These are phyloP conservation scores for Lasiommata megera DNA, from an alignment of 2,888 invertebrate species.

Conservation along the genomic window DNA sequence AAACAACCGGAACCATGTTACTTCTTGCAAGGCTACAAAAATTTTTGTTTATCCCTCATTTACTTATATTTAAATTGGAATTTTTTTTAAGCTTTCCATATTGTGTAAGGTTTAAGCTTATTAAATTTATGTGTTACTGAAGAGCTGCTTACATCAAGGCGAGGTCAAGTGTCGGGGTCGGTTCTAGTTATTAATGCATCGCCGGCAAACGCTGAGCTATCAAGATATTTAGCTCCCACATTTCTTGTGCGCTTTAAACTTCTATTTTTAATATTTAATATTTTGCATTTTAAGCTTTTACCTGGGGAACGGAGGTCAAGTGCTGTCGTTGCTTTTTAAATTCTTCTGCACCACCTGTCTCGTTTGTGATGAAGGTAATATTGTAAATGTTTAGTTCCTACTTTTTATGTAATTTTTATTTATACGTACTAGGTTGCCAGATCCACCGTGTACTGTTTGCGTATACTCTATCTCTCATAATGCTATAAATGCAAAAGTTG, in stretches of 20 bases:
- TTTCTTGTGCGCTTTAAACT: constrained; percentile 11
- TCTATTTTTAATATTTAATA: constrained; percentile 15
- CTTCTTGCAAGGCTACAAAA: too few species aligned
- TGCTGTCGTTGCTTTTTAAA: constrained; percentile 16
- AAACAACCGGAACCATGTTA: too few species aligned
- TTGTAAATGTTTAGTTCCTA: constrained; percentile 7
- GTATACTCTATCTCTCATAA: background rate
- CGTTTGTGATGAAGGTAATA: constrained; percentile 19
- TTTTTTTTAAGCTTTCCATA: background rate
- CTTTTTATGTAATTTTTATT: background rate
- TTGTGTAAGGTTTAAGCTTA: background rate
- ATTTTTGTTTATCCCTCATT: too few species aligned
- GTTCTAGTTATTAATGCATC: constrained; percentile 36
- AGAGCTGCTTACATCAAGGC: constrained; percentile 29
- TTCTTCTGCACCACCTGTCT: constrained; percentile 20
- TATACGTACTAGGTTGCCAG: too few species aligned
- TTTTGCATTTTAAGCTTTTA: constrained; percentile 16
- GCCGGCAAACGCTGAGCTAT: constrained; percentile 21
- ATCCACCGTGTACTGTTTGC: too few species aligned
- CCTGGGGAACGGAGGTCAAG: constrained; percentile 16
- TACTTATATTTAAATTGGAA: too few species aligned
- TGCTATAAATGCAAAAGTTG: too few species aligned
- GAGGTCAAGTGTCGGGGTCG: constrained; percentile 33
- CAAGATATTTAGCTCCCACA: constrained; percentile 13
- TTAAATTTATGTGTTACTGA: constrained; percentile 7